Conservation (phyloP, 2,888 invertebrate species). For the Plusia festucae region DNA sequence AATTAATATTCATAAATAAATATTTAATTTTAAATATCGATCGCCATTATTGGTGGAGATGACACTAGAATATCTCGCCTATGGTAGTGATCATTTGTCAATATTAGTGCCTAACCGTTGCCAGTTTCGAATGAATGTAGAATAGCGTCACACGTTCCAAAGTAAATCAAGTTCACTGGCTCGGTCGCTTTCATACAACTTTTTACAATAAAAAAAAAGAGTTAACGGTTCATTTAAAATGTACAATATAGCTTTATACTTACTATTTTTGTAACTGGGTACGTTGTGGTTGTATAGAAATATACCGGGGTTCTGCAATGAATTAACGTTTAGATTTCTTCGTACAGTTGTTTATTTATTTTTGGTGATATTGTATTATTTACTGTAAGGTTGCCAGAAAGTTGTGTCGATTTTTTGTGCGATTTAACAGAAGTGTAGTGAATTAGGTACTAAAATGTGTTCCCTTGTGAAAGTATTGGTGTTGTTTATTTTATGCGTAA, state of each 20-base stretch:
- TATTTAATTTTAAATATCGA: slow-evolving; percentile 7
- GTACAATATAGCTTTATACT: background rate
- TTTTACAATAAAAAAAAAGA: background rate
- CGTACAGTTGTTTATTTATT: background rate
- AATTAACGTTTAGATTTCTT: slow-evolving; percentile 6
- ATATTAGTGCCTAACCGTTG: slow-evolving; percentile 21
- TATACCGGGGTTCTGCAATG: slow-evolving; percentile 5
- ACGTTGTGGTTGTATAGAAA: slow-evolving; percentile 7
- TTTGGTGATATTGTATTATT: slow-evolving; percentile 5
- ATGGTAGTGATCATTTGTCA: slow-evolving; percentile 10
- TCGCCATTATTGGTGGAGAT: background rate
- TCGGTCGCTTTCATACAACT: slow-evolving; percentile 27
- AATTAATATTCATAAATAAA: slow-evolving; percentile 15
- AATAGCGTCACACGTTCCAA: slow-evolving; percentile 42
- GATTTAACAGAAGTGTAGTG: slow-evolving; percentile 16
- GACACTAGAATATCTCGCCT: slow-evolving; percentile 4
- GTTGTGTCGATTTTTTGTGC: slow-evolving; percentile 8
- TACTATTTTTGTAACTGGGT: background rate
- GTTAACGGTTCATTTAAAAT: slow-evolving; percentile 8
- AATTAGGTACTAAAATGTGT: slow-evolving; percentile 38
- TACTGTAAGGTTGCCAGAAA: slow-evolving; percentile 16
- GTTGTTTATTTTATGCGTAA: slow-evolving; percentile 31
- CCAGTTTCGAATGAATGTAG: slow-evolving; percentile 49
- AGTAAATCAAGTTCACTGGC: slow-evolving; percentile 16
- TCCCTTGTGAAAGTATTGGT: slow-evolving; percentile 30